Conservation (phyloP, 2,888 invertebrate genomes). For the Chymomyza amoena region DNA sequence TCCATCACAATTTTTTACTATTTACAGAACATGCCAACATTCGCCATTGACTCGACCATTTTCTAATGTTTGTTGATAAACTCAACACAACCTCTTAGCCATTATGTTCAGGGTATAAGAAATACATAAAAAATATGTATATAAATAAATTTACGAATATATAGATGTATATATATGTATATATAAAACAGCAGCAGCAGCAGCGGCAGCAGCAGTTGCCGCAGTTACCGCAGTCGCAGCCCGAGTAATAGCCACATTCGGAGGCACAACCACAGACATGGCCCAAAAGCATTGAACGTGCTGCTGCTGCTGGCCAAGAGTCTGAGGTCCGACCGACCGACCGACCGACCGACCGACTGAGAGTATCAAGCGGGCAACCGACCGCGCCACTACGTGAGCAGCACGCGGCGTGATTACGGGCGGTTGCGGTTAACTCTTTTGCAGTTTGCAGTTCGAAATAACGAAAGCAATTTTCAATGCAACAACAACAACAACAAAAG, state of each 20-base stretch:
- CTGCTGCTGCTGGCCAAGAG: slow-evolving; percentile 24
- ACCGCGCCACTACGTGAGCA: slow-evolving; percentile 66
- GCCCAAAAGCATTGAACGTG: slow-evolving; percentile 24
- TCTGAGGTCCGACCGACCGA: slow-evolving; percentile 19
- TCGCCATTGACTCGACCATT: no score
- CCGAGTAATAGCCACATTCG: slow-evolving; percentile 26
- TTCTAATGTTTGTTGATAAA: no score
- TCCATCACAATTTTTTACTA: no score
- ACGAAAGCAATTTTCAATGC: slow-evolving; percentile 40
- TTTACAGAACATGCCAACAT: no score
- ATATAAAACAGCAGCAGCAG: slow-evolving; percentile 2
- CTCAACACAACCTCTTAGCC: not conserved
- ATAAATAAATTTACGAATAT: not conserved
- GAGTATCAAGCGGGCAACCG: slow-evolving; percentile 33
- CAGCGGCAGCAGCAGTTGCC: slow-evolving; percentile 8
- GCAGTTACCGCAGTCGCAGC: not conserved
- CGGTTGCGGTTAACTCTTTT: slow-evolving; percentile 22
- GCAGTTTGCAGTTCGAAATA: slow-evolving; percentile 29
- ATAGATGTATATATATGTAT: not conserved
- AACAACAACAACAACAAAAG: slow-evolving; percentile 17
- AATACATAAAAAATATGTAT: not conserved
- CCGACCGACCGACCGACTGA: no score
- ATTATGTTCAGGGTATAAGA: not conserved
- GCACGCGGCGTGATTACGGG: slow-evolving; percentile 66
- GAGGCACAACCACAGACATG: not conserved